Evolutionary conservation across 2,888 invertebrate genomes (phyloP).

Genomic region (Habroteleia sp.): DNA sequence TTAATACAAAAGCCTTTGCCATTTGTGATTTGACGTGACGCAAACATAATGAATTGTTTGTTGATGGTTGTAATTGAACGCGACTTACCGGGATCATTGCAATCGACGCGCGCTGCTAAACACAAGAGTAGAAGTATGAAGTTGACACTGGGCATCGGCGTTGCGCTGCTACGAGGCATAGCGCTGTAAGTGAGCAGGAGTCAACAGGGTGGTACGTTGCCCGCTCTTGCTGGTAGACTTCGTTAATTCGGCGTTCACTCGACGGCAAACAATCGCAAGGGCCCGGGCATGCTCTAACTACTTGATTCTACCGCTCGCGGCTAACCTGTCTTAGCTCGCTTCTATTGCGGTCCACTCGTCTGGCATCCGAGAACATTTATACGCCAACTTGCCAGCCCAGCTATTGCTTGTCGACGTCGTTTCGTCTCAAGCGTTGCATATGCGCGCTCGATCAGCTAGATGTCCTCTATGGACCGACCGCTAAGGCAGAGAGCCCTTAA

Average conservation of each 20-base stretch:
- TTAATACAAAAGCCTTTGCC: slow-evolving; percentile 2
- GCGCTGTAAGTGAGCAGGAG: slow-evolving; percentile 74
- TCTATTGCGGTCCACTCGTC: slow-evolving; percentile 7
- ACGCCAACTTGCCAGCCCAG: slow-evolving; percentile 22
- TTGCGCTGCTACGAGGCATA: slow-evolving; percentile 75
- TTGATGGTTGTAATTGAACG: too few species aligned
- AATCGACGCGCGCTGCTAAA: slow-evolving; percentile 67
- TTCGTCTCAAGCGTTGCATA: slow-evolving; percentile 27
- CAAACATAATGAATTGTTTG: too few species aligned
- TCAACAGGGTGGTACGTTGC: slow-evolving; percentile 58
- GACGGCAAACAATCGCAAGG: too few species aligned
- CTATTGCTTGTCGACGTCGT: slow-evolving; percentile 1
- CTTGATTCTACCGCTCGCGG: slow-evolving; percentile 21
- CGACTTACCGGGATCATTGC: slow-evolving; percentile 26
- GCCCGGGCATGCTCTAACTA: slow-evolving; percentile 38
- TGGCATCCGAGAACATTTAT: slow-evolving; percentile 40
- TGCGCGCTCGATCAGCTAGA: slow-evolving; percentile 43
- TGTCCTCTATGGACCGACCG: slow-evolving; percentile 20
- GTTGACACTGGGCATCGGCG: slow-evolving; percentile 73
- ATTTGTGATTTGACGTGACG: too few species aligned
- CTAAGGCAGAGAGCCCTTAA: slow-evolving; percentile 21
- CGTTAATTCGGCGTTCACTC: slow-evolving; percentile 6
- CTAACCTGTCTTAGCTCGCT: slow-evolving; percentile 32
- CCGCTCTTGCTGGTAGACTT: neutral
- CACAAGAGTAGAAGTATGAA: slow-evolving; percentile 69